Base-by-base conservation (phyloP, 2,113 vertebrate species). In the Anoplopoma fimbria region DNA sequence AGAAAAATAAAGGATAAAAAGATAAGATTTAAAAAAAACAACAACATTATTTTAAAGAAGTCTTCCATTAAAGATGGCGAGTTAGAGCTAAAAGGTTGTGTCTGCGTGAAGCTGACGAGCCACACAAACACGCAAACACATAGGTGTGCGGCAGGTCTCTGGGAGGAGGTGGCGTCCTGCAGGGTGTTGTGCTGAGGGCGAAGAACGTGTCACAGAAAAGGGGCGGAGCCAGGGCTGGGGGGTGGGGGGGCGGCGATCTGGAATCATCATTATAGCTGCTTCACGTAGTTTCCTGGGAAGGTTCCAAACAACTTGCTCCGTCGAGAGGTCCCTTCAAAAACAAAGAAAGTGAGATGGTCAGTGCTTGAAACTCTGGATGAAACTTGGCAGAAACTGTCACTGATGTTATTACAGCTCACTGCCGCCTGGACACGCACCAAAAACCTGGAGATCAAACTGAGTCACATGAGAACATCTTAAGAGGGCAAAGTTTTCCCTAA, bases 201-300 rank as follows among this genome's bases (percentile, higher is more conserved):
- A 80, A 71, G 81, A 45, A 57, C 0, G 67, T 70, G 82, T 85
- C 84, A 65, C 89, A 88, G 85, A 92, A 69, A 60, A 74, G 75
- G 75, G 84, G 73, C 19, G 70, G 77, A 49, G 73, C 65, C 70
- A 5, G 45, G 19, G n/a, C n/a, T n/a, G 19, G 14, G 14, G 1
- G 89, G n/a, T 0, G 7, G 14, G 31, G 38, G 17, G 47, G 47
- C 2, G 40, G 40, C 2, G 49, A 75, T 88, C 93, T 93, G 93
- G 93, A 95, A 90, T 93, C 91, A 90, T 93, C 88, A 93, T 97
- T 97, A 98, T 94, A 98, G 96, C 93, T 95, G 97, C 96, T 98
- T 99, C 89, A 99, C 98, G 77, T 99, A 99, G 95, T 99, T 99
- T 96, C 98, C 98, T 51, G 98, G 98, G 94, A 99, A 99, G 92